Evolutionary conservation across 2,113 vertebrate species (phyloP).

Genomic region (Neogobius melanostomus): DNA sequence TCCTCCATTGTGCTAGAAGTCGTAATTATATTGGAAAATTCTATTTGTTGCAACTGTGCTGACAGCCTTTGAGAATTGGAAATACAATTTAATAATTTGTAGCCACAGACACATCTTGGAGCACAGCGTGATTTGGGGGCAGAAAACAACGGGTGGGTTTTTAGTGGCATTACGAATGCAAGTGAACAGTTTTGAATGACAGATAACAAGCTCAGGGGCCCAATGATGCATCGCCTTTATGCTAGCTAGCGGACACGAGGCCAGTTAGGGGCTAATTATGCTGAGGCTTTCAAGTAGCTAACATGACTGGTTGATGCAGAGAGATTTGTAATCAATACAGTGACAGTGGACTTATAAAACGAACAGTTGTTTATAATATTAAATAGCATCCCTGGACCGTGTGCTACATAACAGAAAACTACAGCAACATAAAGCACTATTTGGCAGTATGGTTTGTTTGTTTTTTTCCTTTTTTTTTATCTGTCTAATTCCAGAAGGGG

Average conservation of each 20-base stretch:
- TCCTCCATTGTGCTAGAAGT: slow-evolving; percentile 45
- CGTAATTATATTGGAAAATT: slow-evolving; percentile 63
- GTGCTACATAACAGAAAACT: slow-evolving; percentile 31
- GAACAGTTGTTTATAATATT: background rate
- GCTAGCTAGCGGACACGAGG: slow-evolving; percentile 17
- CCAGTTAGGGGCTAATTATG: slow-evolving; percentile 23
- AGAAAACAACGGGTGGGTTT: slow-evolving; percentile 59
- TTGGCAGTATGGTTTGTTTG: slow-evolving; percentile 6
- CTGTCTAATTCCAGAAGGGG: slow-evolving; percentile 14
- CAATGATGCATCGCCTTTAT: slow-evolving; percentile 31
- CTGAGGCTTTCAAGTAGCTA: slow-evolving; percentile 12
- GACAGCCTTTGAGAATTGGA: slow-evolving; percentile 57
- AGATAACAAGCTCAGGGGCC: slow-evolving; percentile 57
- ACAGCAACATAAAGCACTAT: slow-evolving; percentile 21
- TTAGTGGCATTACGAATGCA: slow-evolving; percentile 57
- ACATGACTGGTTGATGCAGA: slow-evolving; percentile 23
- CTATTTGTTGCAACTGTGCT: slow-evolving; percentile 57
- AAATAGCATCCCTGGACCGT: background rate
- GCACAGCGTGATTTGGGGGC: slow-evolving; percentile 60
- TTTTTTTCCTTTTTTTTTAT: slow-evolving; percentile 1
- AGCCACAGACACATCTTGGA: slow-evolving; percentile 56
- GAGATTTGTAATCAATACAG: slow-evolving; percentile 14
- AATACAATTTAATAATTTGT: slow-evolving; percentile 66
- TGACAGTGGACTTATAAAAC: slow-evolving; percentile 21
- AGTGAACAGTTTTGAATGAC: slow-evolving; percentile 67